Conservation (phyloP, 2,797 vertebrate species). For the Buceros bicornis region DNA sequence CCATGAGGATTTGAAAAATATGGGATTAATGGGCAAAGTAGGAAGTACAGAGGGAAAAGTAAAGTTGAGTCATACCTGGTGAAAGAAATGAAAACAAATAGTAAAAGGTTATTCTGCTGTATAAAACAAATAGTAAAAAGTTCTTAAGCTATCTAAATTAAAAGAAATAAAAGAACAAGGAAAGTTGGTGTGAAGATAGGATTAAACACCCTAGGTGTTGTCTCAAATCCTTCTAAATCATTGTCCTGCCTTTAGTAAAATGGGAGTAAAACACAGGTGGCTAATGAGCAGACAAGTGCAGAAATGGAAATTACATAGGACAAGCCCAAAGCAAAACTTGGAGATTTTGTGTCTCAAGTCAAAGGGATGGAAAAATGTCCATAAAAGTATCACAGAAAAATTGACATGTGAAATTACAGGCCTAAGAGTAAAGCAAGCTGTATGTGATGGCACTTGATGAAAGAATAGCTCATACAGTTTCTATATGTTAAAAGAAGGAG, state of each 20-base stretch:
- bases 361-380: not conserved
- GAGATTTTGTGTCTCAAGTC: not conserved
- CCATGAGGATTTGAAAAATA: not conserved
- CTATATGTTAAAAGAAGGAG: not conserved
- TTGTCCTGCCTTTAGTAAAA: not conserved
- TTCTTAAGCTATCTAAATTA: conserved; percentile 22
- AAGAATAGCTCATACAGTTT: not conserved
- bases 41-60: conserved; percentile 6
- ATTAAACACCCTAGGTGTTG: not conserved
- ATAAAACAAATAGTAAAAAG: conserved; percentile 56
- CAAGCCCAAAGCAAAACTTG: not conserved
- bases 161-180: conserved; percentile 35
- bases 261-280: not conserved
- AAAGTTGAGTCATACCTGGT: conserved; percentile 12
- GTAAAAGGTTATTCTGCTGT: conserved; percentile 56
- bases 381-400: not conserved
- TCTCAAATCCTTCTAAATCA: not conserved
- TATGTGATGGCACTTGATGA: not conserved
- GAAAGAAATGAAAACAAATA: conserved; percentile 68
- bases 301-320: not conserved
- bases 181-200: not conserved
- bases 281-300: not conserved
- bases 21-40: not conserved
- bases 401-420: not conserved
- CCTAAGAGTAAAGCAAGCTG: not conserved